Percentiles rank a stretch among this genome's conserved stretches.
Evolutionary conservation across 2,888 invertebrate genomes (phyloP).

Genomic region (Coenonympha glycerion): DNA sequence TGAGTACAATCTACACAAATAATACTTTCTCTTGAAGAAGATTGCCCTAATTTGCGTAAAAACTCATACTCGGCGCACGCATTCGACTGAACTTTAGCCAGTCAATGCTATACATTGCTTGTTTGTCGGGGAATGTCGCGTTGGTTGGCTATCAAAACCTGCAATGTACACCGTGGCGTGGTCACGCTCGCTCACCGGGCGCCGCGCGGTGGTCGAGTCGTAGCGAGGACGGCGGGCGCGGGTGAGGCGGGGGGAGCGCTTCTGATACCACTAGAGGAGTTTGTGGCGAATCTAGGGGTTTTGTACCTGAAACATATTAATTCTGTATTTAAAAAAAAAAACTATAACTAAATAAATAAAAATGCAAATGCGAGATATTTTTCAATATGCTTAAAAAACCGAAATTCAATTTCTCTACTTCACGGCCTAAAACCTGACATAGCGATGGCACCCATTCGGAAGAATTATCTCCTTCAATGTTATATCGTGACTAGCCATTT

Average conservation of each 20-base stretch:
- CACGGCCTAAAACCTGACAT: too few species aligned
- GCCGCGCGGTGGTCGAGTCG: conserved; percentile 75
- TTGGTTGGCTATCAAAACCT: conserved; percentile 49
- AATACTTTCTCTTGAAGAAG: too few species aligned
- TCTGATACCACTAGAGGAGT: conserved; percentile 81
- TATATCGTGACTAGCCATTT: too few species aligned
- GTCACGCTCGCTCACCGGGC: conserved; percentile 76
- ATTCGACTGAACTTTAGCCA: conserved; percentile 14
- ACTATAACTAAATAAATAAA: background rate
- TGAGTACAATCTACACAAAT: too few species aligned
- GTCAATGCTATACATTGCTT: conserved; percentile 24
- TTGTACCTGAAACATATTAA: conserved; percentile 66
- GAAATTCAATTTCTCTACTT: too few species aligned
- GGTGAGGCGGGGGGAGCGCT: conserved; percentile 64
- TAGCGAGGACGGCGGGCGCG: conserved; percentile 68
- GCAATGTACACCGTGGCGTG: conserved; percentile 55
- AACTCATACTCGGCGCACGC: background rate
- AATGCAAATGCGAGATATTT: too few species aligned
- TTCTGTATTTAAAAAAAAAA: background rate
- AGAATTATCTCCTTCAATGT: too few species aligned
- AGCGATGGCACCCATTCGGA: too few species aligned
- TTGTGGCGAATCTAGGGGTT: conserved; percentile 89
- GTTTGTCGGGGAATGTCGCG: conserved; percentile 51
- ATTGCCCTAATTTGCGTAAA: background rate
- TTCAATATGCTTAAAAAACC: too few species aligned